phyloP scores from a whole-genome alignment of 1,140 invertebrate genomes.

The Drosophila gunungcola region DNA sequence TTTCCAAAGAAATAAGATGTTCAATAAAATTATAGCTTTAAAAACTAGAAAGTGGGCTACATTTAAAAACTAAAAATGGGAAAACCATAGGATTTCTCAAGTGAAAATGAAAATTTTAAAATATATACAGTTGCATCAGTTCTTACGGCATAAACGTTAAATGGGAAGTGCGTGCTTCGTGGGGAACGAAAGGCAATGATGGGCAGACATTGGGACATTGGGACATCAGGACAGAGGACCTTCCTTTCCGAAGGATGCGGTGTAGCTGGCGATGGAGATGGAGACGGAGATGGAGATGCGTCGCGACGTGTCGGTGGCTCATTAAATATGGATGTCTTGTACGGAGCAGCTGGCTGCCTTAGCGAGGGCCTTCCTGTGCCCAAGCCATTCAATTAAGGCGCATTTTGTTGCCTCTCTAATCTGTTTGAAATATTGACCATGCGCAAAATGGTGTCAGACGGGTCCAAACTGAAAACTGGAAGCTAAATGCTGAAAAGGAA shows the following conservation, averaged over 20 bases:
- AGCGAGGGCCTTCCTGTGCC: constrained; percentile 20
- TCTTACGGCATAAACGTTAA: constrained; percentile 31
- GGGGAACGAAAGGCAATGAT: constrained; percentile 11
- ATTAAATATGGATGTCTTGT: constrained; percentile 82
- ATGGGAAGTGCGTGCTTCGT: constrained; percentile 35
- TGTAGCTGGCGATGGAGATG: too few relatives aligned
- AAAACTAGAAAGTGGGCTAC: too few relatives aligned
- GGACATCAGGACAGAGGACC: constrained; percentile 9
- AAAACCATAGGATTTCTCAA: too few relatives aligned
- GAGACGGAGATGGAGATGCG: constrained; percentile 11
- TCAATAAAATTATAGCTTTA: too few relatives aligned
- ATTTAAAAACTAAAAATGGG: too few relatives aligned
- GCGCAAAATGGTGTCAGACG: constrained; percentile 76
- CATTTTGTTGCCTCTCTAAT: constrained; percentile 75
- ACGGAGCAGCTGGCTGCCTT: constrained; percentile 59
- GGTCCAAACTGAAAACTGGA: constrained; percentile 19
- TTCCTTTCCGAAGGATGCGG: constrained; percentile 1
- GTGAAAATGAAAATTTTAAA: too few relatives aligned
- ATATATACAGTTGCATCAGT: background rate
- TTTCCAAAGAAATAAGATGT: too few relatives aligned
- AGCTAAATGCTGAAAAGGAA: constrained; percentile 29
- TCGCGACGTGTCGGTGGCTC: constrained; percentile 69
- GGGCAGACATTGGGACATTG: constrained; percentile 10
- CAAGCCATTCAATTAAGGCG: constrained; percentile 77
- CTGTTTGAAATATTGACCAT: constrained; percentile 81